Evolutionary conservation across 2,113 vertebrate species (phyloP).

Genomic region (Pangasianodon hypophthalmus): DNA sequence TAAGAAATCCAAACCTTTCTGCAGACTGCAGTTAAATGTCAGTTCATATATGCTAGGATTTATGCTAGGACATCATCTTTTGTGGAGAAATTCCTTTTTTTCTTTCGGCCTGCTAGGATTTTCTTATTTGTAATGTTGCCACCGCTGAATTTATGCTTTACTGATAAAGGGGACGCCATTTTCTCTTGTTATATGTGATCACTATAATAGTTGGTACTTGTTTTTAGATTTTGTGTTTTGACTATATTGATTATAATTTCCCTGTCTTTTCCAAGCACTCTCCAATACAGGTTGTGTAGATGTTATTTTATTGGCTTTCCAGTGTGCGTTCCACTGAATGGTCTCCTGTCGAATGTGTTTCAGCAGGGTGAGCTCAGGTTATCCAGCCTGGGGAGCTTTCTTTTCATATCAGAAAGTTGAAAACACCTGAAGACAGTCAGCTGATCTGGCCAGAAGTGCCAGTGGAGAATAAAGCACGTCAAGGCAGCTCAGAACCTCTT

Average conservation of each 20-base stretch:
- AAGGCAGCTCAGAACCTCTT: neutral
- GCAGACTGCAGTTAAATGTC: neutral
- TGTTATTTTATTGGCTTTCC: neutral
- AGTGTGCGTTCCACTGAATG: neutral
- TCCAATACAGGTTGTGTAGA: neutral
- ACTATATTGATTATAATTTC: neutral
- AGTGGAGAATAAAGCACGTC: neutral
- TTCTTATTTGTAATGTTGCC: neutral
- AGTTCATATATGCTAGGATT: neutral
- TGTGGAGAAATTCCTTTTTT: neutral
- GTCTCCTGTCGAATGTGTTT: neutral
- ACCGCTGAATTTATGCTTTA: neutral
- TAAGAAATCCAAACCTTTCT: neutral
- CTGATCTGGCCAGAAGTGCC: neutral
- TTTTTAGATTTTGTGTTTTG: neutral
- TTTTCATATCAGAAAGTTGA: constrained; percentile 1
- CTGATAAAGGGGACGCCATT: neutral
- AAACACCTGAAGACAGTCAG: constrained; percentile 3
- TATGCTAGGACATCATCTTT: neutral
- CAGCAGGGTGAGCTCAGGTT: neutral
- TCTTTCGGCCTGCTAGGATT: neutral
- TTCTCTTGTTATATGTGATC: neutral
- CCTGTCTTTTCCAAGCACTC: neutral
- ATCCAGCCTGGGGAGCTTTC: neutral
- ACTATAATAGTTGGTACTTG: neutral